Evolutionary conservation across 2,888 invertebrate genomes (phyloP).

Genomic region (Xanthostigma xanthostigma): DNA sequence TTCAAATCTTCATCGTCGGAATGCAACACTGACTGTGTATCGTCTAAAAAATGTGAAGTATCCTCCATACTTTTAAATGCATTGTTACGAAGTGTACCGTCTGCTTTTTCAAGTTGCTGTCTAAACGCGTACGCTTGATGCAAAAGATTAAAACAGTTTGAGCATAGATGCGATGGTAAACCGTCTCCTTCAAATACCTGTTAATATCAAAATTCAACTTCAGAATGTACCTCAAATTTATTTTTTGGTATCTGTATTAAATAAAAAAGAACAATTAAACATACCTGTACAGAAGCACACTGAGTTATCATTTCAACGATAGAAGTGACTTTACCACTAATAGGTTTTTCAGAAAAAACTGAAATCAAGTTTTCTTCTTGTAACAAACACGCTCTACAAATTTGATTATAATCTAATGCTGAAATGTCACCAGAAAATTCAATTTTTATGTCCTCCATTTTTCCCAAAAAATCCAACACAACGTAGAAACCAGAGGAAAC

Average conservation of each 20-base stretch:
- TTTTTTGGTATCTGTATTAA: too few relatives aligned
- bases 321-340: slow-evolving; percentile 17
- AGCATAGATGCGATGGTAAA: neutral
- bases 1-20: too few relatives aligned
- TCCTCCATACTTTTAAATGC: neutral
- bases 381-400: slow-evolving; percentile 28
- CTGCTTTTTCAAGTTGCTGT: neutral
- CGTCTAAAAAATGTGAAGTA: neutral
- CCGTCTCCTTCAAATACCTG: neutral
- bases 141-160: neutral
- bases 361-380: slow-evolving; percentile 19
- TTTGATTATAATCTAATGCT: slow-evolving; percentile 17
- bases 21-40: too few relatives aligned
- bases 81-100: neutral
- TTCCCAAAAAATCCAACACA: too few relatives aligned
- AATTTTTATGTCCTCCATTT: too few relatives aligned
- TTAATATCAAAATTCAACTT: neutral
- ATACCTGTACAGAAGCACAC: slow-evolving; percentile 23
- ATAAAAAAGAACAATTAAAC: too few relatives aligned
- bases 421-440: neutral
- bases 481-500: too few relatives aligned
- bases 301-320: slow-evolving; percentile 28
- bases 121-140: slow-evolving; percentile 1
- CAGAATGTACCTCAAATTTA: slow-evolving; percentile 16
- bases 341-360: slow-evolving; percentile 24